Base-by-base conservation (phyloP, 2,888 invertebrate genomes). In the Eudasyphora cyanicolor region DNA sequence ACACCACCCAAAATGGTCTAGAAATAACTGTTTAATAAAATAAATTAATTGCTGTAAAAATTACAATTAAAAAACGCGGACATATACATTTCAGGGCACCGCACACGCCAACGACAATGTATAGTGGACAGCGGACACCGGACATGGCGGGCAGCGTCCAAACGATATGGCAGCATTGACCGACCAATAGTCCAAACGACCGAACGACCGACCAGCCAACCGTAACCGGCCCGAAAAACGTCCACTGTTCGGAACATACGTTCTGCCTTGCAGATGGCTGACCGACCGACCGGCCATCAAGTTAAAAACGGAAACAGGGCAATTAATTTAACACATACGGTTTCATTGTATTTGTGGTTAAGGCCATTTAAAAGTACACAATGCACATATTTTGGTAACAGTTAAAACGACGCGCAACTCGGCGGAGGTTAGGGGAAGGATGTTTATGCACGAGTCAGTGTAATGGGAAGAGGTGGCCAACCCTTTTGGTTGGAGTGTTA, bases 291-390 rank as follows among this genome's bases (percentile, higher is more conserved):
- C 24, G 67, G 42, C 67, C 38, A 67, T 67, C 67, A 67, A 67
- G 42, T 67, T 67, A 24, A 67, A 32, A 67, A 12, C 67, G 84
- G 81, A 84, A 84, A 84, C 84, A 81, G 84, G 83, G 78, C 89
- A 89, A 90, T 90, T 89, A 90, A 89, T 90, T 90, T 86, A 88
- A 89, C 85, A 88, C 87, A 86, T 81, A 84, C 82, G 87, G 87
- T 87, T 88, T 88, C 88, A 87, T 87, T 87, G 89, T 88, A 89
- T 89, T 89, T 90, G 89, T 82, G 89, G 90, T 89, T 87, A 87
- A 87, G 88, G 60, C 82, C 84, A 75, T 73, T 84, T 82, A 85
- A 74, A 77, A 76, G 67, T 78, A 57, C 73, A 76, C 73, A 76
- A 60, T 49, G 69, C 62, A 71, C 49, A 78, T 45, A 67, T 67